Evolutionary conservation across 64 coral and sea anemone species (phyloP).

Genomic region (Stichodactyla mertensii): DNA sequence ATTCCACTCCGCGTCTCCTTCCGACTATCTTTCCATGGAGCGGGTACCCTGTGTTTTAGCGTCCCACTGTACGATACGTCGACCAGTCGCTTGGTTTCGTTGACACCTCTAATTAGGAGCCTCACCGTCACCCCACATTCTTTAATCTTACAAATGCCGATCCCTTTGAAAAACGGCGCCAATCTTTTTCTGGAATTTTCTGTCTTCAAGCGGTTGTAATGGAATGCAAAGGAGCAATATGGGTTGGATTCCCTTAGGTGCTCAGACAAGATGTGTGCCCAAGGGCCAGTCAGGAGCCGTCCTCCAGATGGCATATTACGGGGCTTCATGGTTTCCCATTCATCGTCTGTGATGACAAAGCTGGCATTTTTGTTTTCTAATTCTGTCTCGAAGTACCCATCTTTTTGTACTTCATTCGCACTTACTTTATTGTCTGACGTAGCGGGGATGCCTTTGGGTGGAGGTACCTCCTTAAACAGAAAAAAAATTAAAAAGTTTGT

Average conservation of each 20-base stretch:
- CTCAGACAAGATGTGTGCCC: slow-evolving; percentile 8
- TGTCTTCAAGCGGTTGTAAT: slow-evolving; percentile 32
- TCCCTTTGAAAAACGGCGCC: slow-evolving; percentile 24
- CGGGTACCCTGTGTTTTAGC: not conserved
- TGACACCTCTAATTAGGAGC: not conserved
- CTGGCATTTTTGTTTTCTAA: not conserved
- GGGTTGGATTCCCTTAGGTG: slow-evolving; percentile 16
- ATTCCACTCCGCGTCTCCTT: not conserved
- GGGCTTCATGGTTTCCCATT: slow-evolving; percentile 26
- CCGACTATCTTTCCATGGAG: not conserved
- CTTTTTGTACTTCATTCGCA: not conserved
- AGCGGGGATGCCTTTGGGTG: not conserved
- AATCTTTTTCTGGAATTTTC: slow-evolving; percentile 16
- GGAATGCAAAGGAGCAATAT: slow-evolving; percentile 27
- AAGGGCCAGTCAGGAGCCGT: slow-evolving; percentile 21
- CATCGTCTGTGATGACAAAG: slow-evolving; percentile 18
- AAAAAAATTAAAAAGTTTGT: not conserved
- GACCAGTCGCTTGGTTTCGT: not conserved
- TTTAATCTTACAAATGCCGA: slow-evolving; percentile 2
- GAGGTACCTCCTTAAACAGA: not conserved
- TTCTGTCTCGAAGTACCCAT: slow-evolving; percentile 23
- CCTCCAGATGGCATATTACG: slow-evolving; percentile 23
- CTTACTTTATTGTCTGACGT: not conserved
- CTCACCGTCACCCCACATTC: slow-evolving; percentile 11
- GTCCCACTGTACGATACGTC: slow-evolving; percentile 14